Base-by-base conservation (phyloP, 2,888 invertebrate species). In the Pimpla rufipes region DNA sequence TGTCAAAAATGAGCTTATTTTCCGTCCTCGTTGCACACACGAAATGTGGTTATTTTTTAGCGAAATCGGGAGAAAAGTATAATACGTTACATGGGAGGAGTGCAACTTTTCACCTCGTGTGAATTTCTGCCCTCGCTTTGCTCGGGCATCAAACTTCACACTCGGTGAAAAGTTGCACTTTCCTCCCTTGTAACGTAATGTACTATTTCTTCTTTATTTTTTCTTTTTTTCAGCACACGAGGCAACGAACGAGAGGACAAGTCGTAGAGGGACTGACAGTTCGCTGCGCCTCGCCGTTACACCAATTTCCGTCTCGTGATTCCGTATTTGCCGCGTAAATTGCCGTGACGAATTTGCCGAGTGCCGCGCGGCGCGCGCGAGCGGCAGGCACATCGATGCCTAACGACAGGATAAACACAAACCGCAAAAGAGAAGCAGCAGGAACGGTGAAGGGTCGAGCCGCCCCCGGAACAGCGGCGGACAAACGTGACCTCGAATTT, bases 391-490 rank as follows among this genome's bases (percentile, higher is more conserved):
- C 35, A 71, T 29, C 18, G 79, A 77, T 77, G 73, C 45, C 76
- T 80, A 73, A 79, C 71, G 73, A 77, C 79, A 77, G 82, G 78
- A 82, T 75, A 82, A 82, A 79, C 74, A 75, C 64, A 73, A 57
- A 79, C 68, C 74, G 29, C 74, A 70, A n/a, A n/a, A 40, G 42
- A 55, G 68, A 66, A 40, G 2, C 29, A 5, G 29, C 29, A 29
- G 29, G 5, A 5, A 7, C 45, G 29, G 23, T 50, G 10, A 37
- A 66, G 23, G 66, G 66, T 64, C 40, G 62, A 62, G 11, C 40
- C 1, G 16, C 2, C 5, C 10, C 37, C 64, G 40, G 37, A 29
- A 13, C 40, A 64, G 6, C 16, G 40, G 7, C 5, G 0, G 4
- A 29, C 29, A 29, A 29, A 57, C 57, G 62, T 37, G 37, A 55